phyloP scores from a whole-genome alignment of 2,797 vertebrate species.

The Chromis chromis region DNA sequence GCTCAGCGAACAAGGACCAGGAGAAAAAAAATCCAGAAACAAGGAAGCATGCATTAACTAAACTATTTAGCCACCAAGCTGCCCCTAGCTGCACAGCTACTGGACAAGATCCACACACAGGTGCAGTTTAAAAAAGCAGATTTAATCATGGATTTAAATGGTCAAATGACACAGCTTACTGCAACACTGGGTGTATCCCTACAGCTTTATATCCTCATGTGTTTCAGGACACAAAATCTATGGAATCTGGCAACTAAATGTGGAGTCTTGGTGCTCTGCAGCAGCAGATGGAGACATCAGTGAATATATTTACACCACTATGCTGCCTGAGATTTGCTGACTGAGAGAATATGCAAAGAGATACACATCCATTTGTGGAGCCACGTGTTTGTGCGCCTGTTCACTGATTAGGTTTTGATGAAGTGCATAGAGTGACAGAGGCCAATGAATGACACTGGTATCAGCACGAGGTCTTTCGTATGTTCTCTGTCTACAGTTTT shows the following conservation, averaged over 20 bases:
- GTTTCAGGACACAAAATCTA: neutral
- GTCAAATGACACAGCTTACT: too few relatives aligned
- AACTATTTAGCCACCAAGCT: slow-evolving; percentile 25
- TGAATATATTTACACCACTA: slow-evolving; percentile 43
- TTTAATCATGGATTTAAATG: too few relatives aligned
- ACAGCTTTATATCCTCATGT: neutral
- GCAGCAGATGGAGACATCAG: slow-evolving; percentile 27
- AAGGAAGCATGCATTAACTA: slow-evolving; percentile 2
- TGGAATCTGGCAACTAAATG: neutral
- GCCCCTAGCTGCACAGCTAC: neutral
- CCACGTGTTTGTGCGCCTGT: slow-evolving; percentile 10
- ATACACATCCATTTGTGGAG: slow-evolving; percentile 26
- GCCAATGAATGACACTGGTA: slow-evolving; percentile 13
- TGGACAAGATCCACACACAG: slow-evolving; percentile 1
- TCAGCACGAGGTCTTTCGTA: slow-evolving; percentile 6
- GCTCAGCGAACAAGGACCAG: slow-evolving; percentile 24
- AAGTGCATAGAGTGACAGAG: slow-evolving; percentile 14
- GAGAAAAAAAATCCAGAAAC: slow-evolving; percentile 11
- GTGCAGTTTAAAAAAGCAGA: neutral
- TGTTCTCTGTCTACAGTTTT: slow-evolving; percentile 4
- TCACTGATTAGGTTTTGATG: slow-evolving; percentile 47
- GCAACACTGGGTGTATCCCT: neutral
- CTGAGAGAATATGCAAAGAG: slow-evolving; percentile 45
- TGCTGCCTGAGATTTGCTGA: slow-evolving; percentile 44
- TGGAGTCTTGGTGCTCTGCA: neutral